These are phyloP conservation scores for Fratercula arctica DNA, from an alignment of 2,797 vertebrate species.

Conservation along the genomic window DNA sequence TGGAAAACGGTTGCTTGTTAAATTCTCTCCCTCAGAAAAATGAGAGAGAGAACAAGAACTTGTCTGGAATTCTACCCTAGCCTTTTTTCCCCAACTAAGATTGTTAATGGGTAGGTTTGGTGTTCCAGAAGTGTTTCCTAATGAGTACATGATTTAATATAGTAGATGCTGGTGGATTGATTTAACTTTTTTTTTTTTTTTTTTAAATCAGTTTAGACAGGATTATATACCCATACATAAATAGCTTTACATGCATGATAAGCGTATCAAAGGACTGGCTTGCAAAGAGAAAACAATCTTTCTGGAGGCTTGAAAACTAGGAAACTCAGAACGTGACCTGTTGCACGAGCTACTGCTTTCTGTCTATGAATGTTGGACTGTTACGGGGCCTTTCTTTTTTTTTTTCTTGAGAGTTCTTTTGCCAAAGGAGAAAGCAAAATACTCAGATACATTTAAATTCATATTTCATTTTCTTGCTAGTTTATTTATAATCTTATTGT, in stretches of 20 bases:
- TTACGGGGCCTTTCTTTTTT: background rate
- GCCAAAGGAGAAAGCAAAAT: slow-evolving; percentile 28
- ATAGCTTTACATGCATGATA: slow-evolving; percentile 27
- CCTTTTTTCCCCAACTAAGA: background rate
- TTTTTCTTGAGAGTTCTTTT: slow-evolving; percentile 26
- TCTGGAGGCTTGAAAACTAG: background rate
- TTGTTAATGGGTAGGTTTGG: background rate
- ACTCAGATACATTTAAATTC: slow-evolving; percentile 42
- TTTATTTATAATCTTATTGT: background rate
- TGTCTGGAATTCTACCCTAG: background rate
- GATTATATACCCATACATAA: slow-evolving; percentile 33
- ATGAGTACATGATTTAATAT: background rate
- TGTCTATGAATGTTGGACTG: background rate
- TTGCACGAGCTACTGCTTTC: background rate
- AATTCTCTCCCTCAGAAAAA: background rate
- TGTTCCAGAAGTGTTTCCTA: background rate
- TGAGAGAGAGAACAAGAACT: background rate
- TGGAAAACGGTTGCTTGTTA: background rate
- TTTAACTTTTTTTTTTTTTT: background rate
- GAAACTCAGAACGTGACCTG: background rate
- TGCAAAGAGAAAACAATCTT: slow-evolving; percentile 38
- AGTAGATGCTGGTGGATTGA: background rate
- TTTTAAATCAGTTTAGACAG: background rate
- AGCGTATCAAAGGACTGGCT: background rate
- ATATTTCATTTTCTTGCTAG: background rate